These are phyloP conservation scores for Chelon labrosus DNA, from an alignment of 2,797 vertebrate species.

Conservation along the genomic window DNA sequence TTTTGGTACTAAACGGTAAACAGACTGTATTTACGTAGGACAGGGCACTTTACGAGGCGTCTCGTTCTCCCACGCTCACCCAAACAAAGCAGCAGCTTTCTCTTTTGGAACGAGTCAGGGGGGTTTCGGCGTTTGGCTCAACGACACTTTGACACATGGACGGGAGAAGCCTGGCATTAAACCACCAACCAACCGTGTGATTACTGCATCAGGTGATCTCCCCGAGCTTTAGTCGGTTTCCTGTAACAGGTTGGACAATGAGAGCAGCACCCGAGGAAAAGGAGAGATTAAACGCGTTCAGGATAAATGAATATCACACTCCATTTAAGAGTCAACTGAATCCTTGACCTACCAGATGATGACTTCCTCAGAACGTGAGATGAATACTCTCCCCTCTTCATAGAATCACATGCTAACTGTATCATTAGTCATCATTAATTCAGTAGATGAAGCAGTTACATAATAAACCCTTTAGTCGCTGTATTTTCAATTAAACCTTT, in stretches of 20 bases:
- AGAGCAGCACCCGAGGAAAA: not conserved
- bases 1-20: not conserved
- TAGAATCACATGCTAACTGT: not conserved
- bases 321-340: conserved; percentile 16
- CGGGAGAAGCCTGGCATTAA: conserved; percentile 20
- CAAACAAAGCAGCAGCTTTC: not conserved
- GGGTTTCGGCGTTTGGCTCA: conserved; percentile 11
- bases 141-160: conserved; percentile 8
- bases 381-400: not conserved
- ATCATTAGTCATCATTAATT: not conserved
- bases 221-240: not conserved
- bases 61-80: conserved; percentile 27
- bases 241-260: conserved; percentile 1
- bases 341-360: conserved; percentile 25
- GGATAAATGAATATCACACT: conserved; percentile 1
- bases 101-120: conserved; percentile 38
- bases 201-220: conserved; percentile 10
- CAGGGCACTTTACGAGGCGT: conserved; percentile 4
- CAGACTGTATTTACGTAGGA: conserved; percentile 6
- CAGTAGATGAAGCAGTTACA: not conserved
- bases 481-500: no score
- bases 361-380: conserved; percentile 9
- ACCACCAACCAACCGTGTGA: conserved; percentile 22
- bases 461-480: no score
- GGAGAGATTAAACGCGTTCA: conserved; percentile 2